Conservation (phyloP, 2,888 invertebrate species). For the Chymomyza caudatula region DNA sequence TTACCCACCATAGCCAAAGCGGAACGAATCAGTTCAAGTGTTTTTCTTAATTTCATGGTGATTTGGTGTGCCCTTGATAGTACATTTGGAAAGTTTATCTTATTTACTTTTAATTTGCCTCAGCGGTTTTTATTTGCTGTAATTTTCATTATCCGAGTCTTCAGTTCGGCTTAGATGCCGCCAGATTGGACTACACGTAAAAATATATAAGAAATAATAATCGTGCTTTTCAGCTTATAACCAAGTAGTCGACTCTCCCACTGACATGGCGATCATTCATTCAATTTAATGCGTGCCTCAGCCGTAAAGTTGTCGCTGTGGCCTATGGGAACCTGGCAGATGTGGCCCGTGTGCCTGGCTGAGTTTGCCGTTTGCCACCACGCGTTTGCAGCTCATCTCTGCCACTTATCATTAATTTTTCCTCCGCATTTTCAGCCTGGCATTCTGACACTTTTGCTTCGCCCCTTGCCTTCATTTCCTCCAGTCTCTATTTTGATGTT, state of each 20-base stretch:
- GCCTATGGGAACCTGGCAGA: slow-evolving; percentile 50
- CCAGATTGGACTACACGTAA: background rate
- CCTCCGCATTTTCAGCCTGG: slow-evolving; percentile 62
- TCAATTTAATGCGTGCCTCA: slow-evolving; percentile 61
- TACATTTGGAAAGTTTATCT: slow-evolving; percentile 37
- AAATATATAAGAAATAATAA: background rate
- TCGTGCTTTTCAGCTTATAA: slow-evolving; percentile 52
- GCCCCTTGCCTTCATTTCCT: slow-evolving; percentile 10
- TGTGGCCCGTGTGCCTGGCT: slow-evolving; percentile 22
- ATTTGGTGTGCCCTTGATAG: slow-evolving; percentile 27
- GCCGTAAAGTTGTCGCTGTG: slow-evolving; percentile 51
- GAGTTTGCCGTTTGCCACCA: slow-evolving; percentile 12
- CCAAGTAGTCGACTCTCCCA: slow-evolving; percentile 15
- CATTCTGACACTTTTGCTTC: slow-evolving; percentile 72
- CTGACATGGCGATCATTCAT: slow-evolving; percentile 57
- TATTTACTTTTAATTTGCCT: slow-evolving; percentile 68
- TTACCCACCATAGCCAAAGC: slow-evolving; percentile 6
- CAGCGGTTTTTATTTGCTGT: slow-evolving; percentile 28
- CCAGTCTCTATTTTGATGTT: slow-evolving; percentile 50
- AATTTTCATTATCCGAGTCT: slow-evolving; percentile 37
- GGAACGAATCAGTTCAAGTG: slow-evolving; percentile 71
- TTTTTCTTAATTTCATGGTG: slow-evolving; percentile 69
- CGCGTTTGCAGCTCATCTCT: slow-evolving; percentile 20
- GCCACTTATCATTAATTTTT: slow-evolving; percentile 70
- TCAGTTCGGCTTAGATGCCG: background rate